Conservation (phyloP, 2,888 invertebrate genomes). For the Drosophila siamana region DNA sequence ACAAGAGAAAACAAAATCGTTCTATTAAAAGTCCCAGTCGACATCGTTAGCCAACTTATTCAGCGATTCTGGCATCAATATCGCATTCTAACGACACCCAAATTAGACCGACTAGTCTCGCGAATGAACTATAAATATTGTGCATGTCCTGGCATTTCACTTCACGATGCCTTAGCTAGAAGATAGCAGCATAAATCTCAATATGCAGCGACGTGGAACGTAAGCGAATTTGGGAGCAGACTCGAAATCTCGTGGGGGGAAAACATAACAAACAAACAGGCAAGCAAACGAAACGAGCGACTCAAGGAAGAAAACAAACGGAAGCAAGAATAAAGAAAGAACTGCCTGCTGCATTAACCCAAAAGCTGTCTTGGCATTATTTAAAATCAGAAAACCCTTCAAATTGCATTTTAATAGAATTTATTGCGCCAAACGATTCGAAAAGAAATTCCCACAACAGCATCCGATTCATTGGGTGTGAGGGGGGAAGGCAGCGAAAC, state of each 20-base stretch:
- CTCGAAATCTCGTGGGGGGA: constrained; percentile 27
- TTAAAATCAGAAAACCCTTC: constrained; percentile 78
- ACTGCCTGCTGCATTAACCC: constrained; percentile 55
- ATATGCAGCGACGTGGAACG: constrained; percentile 34
- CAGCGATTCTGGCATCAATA: constrained; percentile 15
- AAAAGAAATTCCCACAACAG: constrained; percentile 50
- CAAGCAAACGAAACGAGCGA: not conserved
- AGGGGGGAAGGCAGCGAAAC: too few relatives aligned
- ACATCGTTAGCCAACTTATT: not conserved
- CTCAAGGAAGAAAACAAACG: constrained; percentile 2
- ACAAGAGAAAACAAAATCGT: not conserved
- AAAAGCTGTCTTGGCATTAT: constrained; percentile 64
- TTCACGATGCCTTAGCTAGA: constrained; percentile 1
- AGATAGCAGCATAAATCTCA: constrained; percentile 49
- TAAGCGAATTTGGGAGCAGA: constrained; percentile 40
- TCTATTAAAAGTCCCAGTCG: not conserved
- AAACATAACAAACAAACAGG: constrained; percentile 11
- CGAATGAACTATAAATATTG: constrained; percentile 52
- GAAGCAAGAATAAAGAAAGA: constrained; percentile 15
- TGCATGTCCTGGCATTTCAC: constrained; percentile 9
- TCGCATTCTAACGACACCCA: constrained; percentile 20
- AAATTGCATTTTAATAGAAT: constrained; percentile 81
- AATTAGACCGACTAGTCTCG: constrained; percentile 30
- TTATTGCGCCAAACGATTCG: constrained; percentile 72
- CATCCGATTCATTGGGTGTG: constrained; percentile 4